These are phyloP conservation scores for Epinotia bilunana DNA, from an alignment of 2,888 invertebrate genomes.

Conservation along the genomic window DNA sequence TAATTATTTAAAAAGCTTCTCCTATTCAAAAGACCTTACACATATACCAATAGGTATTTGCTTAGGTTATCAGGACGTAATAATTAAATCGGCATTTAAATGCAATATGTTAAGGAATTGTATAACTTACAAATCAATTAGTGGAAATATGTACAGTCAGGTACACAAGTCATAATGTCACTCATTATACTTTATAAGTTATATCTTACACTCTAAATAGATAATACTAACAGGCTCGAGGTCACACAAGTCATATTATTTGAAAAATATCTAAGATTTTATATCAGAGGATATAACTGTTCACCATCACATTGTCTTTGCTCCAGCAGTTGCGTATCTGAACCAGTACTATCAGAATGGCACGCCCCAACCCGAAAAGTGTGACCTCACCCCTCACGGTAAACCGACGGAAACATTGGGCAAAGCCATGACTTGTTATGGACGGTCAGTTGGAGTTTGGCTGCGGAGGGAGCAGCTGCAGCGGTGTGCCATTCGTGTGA, in stretches of 20 bases:
- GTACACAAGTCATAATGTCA: constrained; percentile 34
- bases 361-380: background rate
- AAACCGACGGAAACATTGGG: background rate
- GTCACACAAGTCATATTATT: background rate
- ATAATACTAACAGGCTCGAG: constrained; percentile 21
- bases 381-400: background rate
- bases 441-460: background rate
- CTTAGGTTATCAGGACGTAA: constrained; percentile 7
- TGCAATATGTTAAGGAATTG: constrained; percentile 21
- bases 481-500: too few relatives aligned
- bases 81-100: constrained; percentile 25
- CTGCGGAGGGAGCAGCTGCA: background rate
- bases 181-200: constrained; percentile 14
- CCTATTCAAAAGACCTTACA: background rate
- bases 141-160: constrained; percentile 29
- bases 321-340: background rate
- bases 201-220: constrained; percentile 31
- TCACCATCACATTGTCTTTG: background rate
- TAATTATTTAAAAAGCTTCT: constrained; percentile 13
- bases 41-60: constrained; percentile 18
- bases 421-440: too few relatives aligned
- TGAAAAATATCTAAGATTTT: background rate
- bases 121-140: constrained; percentile 11
- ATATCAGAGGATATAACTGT: background rate
- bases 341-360: too few relatives aligned